These are phyloP conservation scores for Hyles lineata DNA, from an alignment of 2,888 invertebrate species.

Conservation along the genomic window DNA sequence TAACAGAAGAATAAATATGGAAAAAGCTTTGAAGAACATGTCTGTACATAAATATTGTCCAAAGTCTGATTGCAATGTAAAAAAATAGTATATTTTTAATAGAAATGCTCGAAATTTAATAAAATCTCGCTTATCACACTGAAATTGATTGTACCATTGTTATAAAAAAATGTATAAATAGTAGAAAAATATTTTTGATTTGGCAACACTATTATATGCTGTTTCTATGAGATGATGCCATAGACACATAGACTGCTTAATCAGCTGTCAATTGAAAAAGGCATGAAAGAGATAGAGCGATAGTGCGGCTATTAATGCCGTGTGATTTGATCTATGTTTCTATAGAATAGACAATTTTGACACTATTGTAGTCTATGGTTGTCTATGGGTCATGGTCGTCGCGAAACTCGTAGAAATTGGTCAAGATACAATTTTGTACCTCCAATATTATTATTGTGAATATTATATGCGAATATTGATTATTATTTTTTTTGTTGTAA, in stretches of 20 bases:
- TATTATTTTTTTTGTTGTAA: conserved; percentile 14
- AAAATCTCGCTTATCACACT: conserved; percentile 22
- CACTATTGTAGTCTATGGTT: not conserved
- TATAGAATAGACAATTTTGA: too few species aligned
- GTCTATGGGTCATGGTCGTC: not conserved
- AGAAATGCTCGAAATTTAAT: conserved; percentile 14
- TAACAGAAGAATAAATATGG: not conserved
- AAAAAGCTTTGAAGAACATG: not conserved
- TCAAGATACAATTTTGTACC: conserved; percentile 14
- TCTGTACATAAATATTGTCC: not conserved
- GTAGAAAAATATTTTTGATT: conserved; percentile 12
- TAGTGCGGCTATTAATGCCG: too few species aligned
- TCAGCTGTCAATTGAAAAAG: too few species aligned
- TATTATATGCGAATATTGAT: conserved; percentile 26
- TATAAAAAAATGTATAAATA: conserved; percentile 21
- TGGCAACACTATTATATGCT: conserved; percentile 13
- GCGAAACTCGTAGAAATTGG: conserved; percentile 2
- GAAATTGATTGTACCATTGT: conserved; percentile 10
- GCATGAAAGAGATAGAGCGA: too few species aligned
- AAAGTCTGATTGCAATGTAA: not conserved
- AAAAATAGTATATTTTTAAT: conserved; percentile 25
- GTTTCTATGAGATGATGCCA: not conserved
- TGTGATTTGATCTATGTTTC: not conserved
- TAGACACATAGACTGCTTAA: not conserved
- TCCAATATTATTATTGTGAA: conserved; percentile 22